phyloP scores from a whole-genome alignment of 2,797 vertebrate species.

The Micropoecilia bifurca region DNA sequence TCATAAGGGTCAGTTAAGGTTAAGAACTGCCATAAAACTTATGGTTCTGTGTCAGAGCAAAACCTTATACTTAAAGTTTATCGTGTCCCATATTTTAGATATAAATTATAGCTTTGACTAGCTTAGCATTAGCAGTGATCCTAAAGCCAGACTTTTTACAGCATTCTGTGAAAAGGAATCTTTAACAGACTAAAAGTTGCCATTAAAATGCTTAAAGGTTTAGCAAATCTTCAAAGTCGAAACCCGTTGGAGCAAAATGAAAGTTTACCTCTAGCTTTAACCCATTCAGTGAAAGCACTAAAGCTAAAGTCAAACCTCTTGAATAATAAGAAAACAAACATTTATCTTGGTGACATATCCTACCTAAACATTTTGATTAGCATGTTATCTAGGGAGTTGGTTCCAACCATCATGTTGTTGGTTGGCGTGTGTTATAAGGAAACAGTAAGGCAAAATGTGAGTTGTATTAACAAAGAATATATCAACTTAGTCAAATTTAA shows the following conservation, averaged over 20 bases:
- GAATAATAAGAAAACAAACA: neutral
- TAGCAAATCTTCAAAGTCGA: neutral
- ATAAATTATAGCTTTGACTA: neutral
- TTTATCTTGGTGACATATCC: neutral
- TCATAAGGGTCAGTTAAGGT: neutral
- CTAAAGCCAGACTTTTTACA: neutral
- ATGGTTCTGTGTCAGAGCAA: neutral
- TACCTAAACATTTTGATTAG: neutral
- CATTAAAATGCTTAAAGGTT: neutral
- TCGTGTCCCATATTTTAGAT: too few species aligned
- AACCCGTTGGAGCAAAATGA: neutral
- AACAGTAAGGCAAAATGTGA: neutral
- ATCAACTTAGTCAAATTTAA: neutral
- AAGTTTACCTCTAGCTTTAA: neutral
- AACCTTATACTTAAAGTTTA: neutral
- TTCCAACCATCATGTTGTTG: neutral
- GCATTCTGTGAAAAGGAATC: neutral
- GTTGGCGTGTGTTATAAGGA: neutral
- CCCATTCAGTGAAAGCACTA: neutral
- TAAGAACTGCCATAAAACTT: neutral
- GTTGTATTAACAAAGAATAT: neutral
- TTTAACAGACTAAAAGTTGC: neutral
- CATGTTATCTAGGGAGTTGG: neutral
- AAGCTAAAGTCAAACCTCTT: neutral
- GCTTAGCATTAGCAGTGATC: neutral